phyloP scores from a whole-genome alignment of 2,797 vertebrate genomes.

The Meda fulgida region DNA sequence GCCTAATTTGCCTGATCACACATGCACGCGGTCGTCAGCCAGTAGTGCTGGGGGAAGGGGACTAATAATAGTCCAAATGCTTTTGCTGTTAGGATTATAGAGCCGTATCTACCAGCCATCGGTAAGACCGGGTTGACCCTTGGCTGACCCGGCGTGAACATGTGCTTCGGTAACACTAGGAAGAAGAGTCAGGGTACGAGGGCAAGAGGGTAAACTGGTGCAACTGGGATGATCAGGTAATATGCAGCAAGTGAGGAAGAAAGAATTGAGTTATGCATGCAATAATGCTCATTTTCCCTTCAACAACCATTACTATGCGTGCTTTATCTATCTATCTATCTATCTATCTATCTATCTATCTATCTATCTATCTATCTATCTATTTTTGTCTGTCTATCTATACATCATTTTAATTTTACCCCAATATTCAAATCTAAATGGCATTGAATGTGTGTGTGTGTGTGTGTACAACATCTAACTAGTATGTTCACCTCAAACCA shows the following conservation, averaged over 20 bases:
- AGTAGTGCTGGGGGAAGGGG: conserved; percentile 51
- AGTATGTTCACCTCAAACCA: background rate
- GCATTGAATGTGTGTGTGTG: too few species aligned
- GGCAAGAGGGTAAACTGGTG: conserved; percentile 46
- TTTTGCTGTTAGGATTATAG: conserved; percentile 82
- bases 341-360: too few species aligned
- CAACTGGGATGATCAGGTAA: background rate
- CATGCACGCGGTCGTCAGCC: conserved; percentile 39
- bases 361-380: too few species aligned
- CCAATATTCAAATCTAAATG: too few species aligned
- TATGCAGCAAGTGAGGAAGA: background rate
- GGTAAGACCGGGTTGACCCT: conserved; percentile 80
- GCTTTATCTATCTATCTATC: too few species aligned
- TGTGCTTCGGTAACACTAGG: conserved; percentile 63
- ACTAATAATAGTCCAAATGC: conserved; percentile 78
- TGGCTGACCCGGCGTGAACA: conserved; percentile 76
- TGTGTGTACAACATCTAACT: background rate
- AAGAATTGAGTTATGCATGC: background rate
- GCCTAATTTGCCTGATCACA: conserved; percentile 62
- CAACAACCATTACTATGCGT: background rate
- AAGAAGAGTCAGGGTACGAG: conserved; percentile 40
- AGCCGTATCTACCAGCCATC: conserved; percentile 76
- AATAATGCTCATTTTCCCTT: background rate
- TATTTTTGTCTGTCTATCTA: too few species aligned
- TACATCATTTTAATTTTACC: too few species aligned